Conservation (phyloP, 1,140 invertebrate genomes). For the Venustaconcha ellipsiformis region DNA sequence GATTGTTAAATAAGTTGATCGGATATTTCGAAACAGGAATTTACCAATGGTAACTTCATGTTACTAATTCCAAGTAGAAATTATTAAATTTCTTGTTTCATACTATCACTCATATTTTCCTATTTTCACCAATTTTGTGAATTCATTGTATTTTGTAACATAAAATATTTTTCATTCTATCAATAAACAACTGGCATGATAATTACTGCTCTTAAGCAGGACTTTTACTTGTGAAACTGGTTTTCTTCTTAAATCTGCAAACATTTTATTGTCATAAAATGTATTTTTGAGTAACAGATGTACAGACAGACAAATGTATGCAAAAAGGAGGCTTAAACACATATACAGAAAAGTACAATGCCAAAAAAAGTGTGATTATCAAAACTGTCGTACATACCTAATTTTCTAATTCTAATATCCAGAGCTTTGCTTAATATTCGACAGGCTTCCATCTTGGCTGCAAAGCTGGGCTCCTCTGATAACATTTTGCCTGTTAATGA, state of each 20-base stretch:
- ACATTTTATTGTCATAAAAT: background rate
- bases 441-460: conserved; percentile 48
- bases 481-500: conserved; percentile 48
- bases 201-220: background rate
- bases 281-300: background rate
- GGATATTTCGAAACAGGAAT: too few relatives aligned
- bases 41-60: too few relatives aligned
- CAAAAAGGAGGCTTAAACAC: background rate
- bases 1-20: too few relatives aligned
- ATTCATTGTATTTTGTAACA: too few relatives aligned
- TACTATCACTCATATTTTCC: too few relatives aligned
- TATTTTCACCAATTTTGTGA: too few relatives aligned
- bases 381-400: conserved; percentile 48
- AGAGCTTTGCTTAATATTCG: conserved; percentile 47
- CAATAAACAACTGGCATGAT: too few relatives aligned
- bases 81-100: too few relatives aligned
- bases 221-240: background rate
- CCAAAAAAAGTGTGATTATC: background rate
- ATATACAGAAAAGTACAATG: background rate
- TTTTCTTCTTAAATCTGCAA: background rate
- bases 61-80: too few relatives aligned
- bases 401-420: conserved; percentile 54
- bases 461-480: conserved; percentile 39
- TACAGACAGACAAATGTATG: background rate
- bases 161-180: too few relatives aligned